phyloP scores from a whole-genome alignment of 2,888 invertebrate genomes.

The Lycaena phlaeas region DNA sequence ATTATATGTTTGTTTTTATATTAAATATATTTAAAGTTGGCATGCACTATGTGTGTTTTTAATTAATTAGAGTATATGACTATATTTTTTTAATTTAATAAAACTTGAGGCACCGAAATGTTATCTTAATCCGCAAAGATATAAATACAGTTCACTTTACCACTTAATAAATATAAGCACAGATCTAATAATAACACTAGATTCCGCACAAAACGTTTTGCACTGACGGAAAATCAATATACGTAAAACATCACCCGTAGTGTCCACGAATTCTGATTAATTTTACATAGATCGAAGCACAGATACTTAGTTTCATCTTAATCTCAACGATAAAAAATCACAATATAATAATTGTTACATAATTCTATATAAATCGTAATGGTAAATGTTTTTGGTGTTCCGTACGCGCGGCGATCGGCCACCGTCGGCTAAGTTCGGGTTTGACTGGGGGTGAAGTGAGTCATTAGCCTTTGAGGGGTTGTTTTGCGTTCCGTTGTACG shows the following conservation, averaged over 20 bases:
- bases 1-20: too few relatives aligned
- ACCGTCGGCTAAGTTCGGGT: conserved; percentile 35
- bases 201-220: conserved; percentile 53
- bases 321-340: too few relatives aligned
- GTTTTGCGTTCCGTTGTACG: conserved; percentile 50
- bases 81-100: conserved; percentile 10
- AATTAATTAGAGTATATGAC: too few relatives aligned
- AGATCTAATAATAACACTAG: conserved; percentile 48
- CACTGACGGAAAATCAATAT: conserved; percentile 66
- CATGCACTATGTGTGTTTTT: too few relatives aligned
- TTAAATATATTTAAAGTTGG: too few relatives aligned
- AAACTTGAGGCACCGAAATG: conserved; percentile 14
- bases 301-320: conserved; percentile 5
- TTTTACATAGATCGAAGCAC: conserved; percentile 15
- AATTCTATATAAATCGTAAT: conserved; percentile 40
- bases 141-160: conserved; percentile 8
- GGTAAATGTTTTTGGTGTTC: conserved; percentile 48
- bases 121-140: not conserved
- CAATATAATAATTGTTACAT: conserved; percentile 41
- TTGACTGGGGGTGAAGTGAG: conserved; percentile 52
- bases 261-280: conserved; percentile 15
- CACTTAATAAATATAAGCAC: conserved; percentile 34
- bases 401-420: conserved; percentile 38
- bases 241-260: conserved; percentile 27
- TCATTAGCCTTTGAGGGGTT: conserved; percentile 58